Evolutionary conservation across 2,888 invertebrate species (phyloP).

Genomic region (Drosophila paracracens): DNA sequence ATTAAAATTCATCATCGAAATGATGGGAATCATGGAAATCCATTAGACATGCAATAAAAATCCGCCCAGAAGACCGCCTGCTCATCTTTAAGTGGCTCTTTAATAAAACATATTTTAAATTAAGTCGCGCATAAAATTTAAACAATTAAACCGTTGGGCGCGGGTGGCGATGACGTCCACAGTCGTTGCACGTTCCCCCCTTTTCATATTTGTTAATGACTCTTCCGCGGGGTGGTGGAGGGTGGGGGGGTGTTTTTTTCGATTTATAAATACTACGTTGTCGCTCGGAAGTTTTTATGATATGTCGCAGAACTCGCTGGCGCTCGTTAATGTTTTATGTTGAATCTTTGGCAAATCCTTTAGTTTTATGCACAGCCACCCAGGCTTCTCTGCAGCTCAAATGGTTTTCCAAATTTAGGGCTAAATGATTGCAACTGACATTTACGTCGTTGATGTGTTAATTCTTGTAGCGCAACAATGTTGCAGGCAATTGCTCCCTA

Average conservation of each 20-base stretch:
- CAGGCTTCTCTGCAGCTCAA: slow-evolving; percentile 42
- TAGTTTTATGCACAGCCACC: slow-evolving; percentile 43
- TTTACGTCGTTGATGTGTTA: slow-evolving; percentile 69
- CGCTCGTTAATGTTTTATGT: slow-evolving; percentile 65
- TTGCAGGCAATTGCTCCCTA: slow-evolving; percentile 42
- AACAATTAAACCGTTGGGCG: slow-evolving; percentile 71
- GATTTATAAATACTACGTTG: slow-evolving; percentile 63
- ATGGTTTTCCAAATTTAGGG: slow-evolving; percentile 35
- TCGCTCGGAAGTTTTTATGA: slow-evolving; percentile 58
- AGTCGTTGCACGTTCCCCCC: slow-evolving; percentile 23
- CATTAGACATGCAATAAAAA: slow-evolving; percentile 70
- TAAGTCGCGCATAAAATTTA: slow-evolving; percentile 77
- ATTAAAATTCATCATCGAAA: slow-evolving; percentile 54
- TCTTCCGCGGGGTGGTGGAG: slow-evolving; percentile 25
- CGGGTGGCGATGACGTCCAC: slow-evolving; percentile 58
- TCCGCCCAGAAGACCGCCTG: slow-evolving; percentile 15
- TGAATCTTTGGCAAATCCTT: slow-evolving; percentile 71
- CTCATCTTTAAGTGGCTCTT: slow-evolving; percentile 69
- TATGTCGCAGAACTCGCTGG: slow-evolving; percentile 44
- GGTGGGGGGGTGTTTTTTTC: slow-evolving; percentile 36
- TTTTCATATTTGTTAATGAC: slow-evolving; percentile 57
- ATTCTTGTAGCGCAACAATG: slow-evolving; percentile 67
- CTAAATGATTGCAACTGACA: slow-evolving; percentile 61
- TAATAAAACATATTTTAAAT: slow-evolving; percentile 80
- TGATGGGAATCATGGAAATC: slow-evolving; percentile 64